Percentiles rank a stretch among this genome's conserved stretches.
phyloP scores from a whole-genome alignment of 1,140 invertebrate genomes.

The Temnothorax longispinosus region DNA sequence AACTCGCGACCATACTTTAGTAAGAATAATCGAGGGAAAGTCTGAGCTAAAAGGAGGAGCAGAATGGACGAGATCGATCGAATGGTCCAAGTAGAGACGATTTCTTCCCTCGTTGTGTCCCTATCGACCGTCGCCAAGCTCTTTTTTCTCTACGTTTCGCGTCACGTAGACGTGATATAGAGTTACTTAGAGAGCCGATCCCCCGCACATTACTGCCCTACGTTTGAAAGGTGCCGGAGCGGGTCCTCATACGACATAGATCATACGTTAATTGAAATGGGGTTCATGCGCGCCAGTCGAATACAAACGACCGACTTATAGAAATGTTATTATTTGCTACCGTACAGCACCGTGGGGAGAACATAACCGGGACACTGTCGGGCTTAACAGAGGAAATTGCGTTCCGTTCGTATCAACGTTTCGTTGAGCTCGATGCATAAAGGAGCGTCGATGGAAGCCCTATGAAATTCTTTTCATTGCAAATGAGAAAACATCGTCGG shows the following conservation, averaged over 20 bases:
- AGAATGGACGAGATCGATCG: conserved; percentile 61
- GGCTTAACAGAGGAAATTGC: conserved; percentile 77
- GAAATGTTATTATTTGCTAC: conserved; percentile 85
- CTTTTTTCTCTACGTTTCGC: conserved; percentile 76
- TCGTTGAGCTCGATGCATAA: conserved; percentile 49
- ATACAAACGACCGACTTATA: conserved; percentile 86
- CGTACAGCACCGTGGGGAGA: conserved; percentile 38
- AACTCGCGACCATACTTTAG: conserved; percentile 5
- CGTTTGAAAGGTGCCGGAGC: conserved; percentile 82
- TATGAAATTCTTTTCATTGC: conserved; percentile 33
- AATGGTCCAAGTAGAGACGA: conserved; percentile 64
- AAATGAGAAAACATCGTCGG: conserved; percentile 38
- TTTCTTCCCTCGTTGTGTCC: conserved; percentile 40
- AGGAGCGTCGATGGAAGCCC: not conserved
- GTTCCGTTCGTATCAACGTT: conserved; percentile 65
- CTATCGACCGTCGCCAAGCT: conserved; percentile 63
- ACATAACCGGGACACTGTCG: conserved; percentile 36
- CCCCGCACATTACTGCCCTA: conserved; percentile 80
- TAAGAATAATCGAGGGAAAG: conserved; percentile 4
- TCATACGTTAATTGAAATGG: conserved; percentile 87
- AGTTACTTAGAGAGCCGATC: conserved; percentile 85
- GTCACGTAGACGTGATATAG: conserved; percentile 86
- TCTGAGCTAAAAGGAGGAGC: conserved; percentile 12
- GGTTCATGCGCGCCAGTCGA: conserved; percentile 82
- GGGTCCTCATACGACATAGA: conserved; percentile 84